These are phyloP conservation scores for Drosophila funebris DNA, from an alignment of 1,140 invertebrate species.

Conservation along the genomic window DNA sequence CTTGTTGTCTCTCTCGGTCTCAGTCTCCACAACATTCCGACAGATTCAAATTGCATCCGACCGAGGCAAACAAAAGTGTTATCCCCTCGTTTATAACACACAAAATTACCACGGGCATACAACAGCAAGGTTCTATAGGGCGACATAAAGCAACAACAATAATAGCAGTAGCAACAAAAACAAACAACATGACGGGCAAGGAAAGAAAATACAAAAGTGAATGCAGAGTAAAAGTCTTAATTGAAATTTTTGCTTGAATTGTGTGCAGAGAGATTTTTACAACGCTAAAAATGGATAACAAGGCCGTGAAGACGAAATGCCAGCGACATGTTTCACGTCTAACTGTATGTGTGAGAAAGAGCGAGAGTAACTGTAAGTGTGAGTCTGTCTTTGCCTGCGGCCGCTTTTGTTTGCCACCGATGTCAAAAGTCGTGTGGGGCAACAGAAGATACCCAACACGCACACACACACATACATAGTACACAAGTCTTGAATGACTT, in stretches of 20 bases:
- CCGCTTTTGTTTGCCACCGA: constrained; percentile 67
- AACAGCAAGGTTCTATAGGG: constrained; percentile 27
- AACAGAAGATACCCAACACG: neutral
- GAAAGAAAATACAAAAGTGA: constrained; percentile 50
- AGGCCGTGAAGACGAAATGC: constrained; percentile 59
- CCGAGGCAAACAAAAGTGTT: constrained; percentile 72
- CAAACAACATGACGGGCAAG: constrained; percentile 40
- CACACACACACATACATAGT: neutral
- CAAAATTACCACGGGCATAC: constrained; percentile 29
- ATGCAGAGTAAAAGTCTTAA: constrained; percentile 80
- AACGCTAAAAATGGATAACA: constrained; percentile 66
- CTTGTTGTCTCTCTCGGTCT: constrained; percentile 19
- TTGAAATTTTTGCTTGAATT: constrained; percentile 79
- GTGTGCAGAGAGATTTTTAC: constrained; percentile 63
- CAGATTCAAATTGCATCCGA: constrained; percentile 81
- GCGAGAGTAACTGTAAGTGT: neutral
- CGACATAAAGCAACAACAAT: too few species aligned
- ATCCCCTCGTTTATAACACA: constrained; percentile 59
- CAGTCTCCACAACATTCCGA: constrained; percentile 58
- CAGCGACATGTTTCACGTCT: constrained; percentile 44
- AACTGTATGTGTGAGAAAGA: constrained; percentile 15
- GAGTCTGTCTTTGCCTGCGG: constrained; percentile 41
- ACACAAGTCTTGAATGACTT: constrained; percentile 38
- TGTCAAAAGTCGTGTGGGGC: constrained; percentile 65
- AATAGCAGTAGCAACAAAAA: neutral